Conservation (phyloP, 2,113 vertebrate species). For the Platichthys flesus region DNA sequence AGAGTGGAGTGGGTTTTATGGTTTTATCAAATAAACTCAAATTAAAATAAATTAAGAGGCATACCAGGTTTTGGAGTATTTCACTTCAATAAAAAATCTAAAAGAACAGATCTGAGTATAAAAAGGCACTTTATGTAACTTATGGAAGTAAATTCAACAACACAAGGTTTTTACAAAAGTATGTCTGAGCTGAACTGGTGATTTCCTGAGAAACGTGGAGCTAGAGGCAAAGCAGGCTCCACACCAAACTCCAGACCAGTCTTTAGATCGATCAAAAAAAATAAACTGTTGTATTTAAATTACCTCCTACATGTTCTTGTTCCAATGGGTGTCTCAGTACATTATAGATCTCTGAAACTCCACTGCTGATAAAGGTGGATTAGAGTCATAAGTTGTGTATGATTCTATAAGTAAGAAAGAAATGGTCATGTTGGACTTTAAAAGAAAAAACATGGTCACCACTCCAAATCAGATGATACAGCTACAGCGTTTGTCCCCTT, state of each 20-base stretch:
- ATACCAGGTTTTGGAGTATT: conserved; percentile 22
- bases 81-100: not conserved
- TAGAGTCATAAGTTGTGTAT: not conserved
- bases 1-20: not conserved
- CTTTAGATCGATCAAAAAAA: not conserved
- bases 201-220: conserved; percentile 24
- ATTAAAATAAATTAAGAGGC: conserved; percentile 37
- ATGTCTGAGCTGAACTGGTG: not conserved
- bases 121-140: conserved; percentile 1
- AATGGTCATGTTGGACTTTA: not conserved
- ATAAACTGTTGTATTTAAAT: not conserved
- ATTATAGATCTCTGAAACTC: not conserved
- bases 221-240: not conserved
- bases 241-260: conserved; percentile 1
- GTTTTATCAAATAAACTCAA: not conserved
- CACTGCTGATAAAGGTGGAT: not conserved
- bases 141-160: not conserved
- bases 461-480: not conserved
- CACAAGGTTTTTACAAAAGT: not conserved
- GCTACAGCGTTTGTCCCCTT: not conserved
- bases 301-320: not conserved
- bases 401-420: not conserved
- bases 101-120: not conserved
- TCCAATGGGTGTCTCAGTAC: too few relatives aligned
- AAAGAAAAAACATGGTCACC: not conserved